Evolutionary conservation across 2,888 invertebrate species (phyloP).

Genomic region (Drosophila ezoana): DNA sequence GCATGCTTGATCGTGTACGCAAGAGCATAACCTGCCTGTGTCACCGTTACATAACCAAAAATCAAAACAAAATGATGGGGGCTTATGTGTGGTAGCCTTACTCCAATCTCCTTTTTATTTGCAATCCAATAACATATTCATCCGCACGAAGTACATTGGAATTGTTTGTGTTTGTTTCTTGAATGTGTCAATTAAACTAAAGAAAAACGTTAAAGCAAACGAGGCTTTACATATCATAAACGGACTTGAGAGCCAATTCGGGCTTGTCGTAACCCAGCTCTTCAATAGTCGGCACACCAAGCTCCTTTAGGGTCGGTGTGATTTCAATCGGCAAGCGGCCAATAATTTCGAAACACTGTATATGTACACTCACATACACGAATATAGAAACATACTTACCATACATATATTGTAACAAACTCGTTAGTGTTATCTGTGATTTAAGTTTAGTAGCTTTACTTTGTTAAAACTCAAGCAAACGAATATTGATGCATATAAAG

Average conservation of each 20-base stretch:
- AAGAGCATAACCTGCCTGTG: conserved; percentile 48
- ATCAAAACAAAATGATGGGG: conserved; percentile 20
- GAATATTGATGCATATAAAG: conserved; percentile 45
- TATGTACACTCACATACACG: conserved; percentile 17
- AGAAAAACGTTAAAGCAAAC: conserved; percentile 33
- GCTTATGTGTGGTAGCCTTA: conserved; percentile 65
- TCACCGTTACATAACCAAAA: conserved; percentile 54
- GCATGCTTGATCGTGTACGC: conserved; percentile 41
- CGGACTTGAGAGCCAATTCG: conserved; percentile 93
- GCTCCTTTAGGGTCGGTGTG: conserved; percentile 94
- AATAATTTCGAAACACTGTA: conserved; percentile 21
- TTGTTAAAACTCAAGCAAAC: conserved; percentile 72
- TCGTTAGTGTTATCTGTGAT: conserved; percentile 84
- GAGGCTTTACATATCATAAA: conserved; percentile 86
- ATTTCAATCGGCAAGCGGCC: conserved; percentile 86
- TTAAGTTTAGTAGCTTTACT: conserved; percentile 84
- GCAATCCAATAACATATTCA: conserved; percentile 73
- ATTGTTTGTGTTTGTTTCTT: conserved; percentile 50
- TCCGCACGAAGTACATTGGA: conserved; percentile 55
- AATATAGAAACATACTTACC: conserved; percentile 41
- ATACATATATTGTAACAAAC: conserved; percentile 71
- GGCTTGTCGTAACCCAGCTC: conserved; percentile 99
- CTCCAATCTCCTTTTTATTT: conserved; percentile 75
- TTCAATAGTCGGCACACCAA: conserved; percentile 97
- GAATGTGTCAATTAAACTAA: conserved; percentile 61